These are phyloP conservation scores for Candidula unifasciata DNA, from an alignment of 2,888 invertebrate species.

Conservation along the genomic window DNA sequence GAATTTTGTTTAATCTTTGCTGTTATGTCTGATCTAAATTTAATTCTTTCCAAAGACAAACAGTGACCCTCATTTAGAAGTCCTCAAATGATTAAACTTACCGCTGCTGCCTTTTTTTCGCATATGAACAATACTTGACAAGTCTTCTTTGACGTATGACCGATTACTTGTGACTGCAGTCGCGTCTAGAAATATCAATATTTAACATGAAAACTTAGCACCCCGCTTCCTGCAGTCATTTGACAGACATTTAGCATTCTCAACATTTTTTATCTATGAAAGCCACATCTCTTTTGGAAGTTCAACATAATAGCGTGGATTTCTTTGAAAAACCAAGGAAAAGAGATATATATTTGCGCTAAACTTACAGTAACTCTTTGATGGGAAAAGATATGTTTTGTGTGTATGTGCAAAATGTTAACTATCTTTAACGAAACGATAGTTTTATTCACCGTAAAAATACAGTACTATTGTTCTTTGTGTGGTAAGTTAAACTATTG, in stretches of 20 bases:
- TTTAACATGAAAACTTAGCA: slow-evolving; percentile 11
- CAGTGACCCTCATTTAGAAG: not conserved
- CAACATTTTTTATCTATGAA: slow-evolving; percentile 5
- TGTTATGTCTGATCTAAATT: too few relatives aligned
- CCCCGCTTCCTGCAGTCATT: not conserved
- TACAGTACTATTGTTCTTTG: not conserved
- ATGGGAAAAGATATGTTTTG: not conserved
- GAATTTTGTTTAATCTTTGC: too few relatives aligned
- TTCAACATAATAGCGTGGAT: not conserved
- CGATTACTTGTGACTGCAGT: not conserved
- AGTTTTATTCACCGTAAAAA: not conserved
- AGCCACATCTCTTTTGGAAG: not conserved
- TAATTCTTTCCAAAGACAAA: not conserved
- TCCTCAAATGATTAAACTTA: not conserved
- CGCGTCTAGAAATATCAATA: slow-evolving; percentile 14
- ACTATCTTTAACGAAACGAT: not conserved
- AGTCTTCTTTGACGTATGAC: not conserved
- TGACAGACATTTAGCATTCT: not conserved
- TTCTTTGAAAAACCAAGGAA: not conserved
- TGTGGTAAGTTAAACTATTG: too few relatives aligned
- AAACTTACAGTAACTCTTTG: not conserved
- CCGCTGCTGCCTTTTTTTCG: not conserved
- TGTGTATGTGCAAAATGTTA: not conserved
- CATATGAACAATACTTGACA: not conserved
- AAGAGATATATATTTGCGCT: not conserved